These are phyloP conservation scores for Euura lappo DNA, from an alignment of 1,140 invertebrate genomes.

Conservation along the genomic window DNA sequence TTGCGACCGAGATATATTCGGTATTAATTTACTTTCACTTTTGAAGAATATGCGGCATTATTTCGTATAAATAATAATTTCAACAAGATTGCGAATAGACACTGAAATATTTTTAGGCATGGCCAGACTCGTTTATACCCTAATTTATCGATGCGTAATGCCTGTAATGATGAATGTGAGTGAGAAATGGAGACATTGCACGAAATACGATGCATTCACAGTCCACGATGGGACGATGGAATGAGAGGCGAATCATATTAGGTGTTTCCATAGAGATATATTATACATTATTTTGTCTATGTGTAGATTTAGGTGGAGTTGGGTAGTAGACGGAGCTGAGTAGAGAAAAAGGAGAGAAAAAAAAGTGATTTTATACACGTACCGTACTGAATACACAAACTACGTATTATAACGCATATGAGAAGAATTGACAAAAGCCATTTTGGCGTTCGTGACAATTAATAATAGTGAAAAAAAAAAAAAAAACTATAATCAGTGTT, in stretches of 20 bases:
- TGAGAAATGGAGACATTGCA: background rate
- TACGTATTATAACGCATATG: constrained; percentile 2
- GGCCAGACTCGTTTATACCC: background rate
- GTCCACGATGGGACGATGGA: no score
- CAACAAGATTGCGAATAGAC: background rate
- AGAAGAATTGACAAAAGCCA: constrained; percentile 11
- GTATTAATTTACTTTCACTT: no score
- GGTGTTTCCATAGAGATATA: constrained; percentile 4
- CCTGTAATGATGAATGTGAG: background rate
- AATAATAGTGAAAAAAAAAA: constrained; percentile 28
- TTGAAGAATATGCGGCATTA: no score
- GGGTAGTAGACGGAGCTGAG: background rate
- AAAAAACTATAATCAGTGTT: constrained; percentile 36
- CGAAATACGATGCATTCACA: background rate
- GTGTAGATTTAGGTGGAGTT: constrained; percentile 1
- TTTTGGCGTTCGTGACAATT: constrained; percentile 43
- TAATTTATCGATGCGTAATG: background rate
- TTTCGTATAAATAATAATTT: no score
- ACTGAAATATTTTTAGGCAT: background rate
- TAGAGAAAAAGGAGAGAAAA: background rate
- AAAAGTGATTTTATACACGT: constrained; percentile 18
- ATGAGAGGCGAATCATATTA: background rate
- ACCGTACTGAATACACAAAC: background rate
- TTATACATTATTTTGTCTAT: constrained; percentile 15
- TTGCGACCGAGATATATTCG: no score